phyloP scores from a whole-genome alignment of 2,797 vertebrate genomes.

The Typhlichthys subterraneus region DNA sequence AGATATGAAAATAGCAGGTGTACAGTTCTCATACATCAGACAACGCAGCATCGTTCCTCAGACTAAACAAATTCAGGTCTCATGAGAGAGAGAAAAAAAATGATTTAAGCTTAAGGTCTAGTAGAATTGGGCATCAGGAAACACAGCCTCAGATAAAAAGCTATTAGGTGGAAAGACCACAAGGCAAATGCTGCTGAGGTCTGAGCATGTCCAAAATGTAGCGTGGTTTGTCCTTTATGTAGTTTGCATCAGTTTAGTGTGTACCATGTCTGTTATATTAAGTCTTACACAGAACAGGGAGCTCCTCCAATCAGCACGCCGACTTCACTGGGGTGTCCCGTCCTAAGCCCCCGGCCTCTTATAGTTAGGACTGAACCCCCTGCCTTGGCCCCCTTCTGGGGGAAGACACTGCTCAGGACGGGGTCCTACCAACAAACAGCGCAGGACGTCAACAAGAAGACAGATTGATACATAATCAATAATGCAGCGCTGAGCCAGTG shows the following conservation, averaged over 20 bases:
- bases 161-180: too few relatives aligned
- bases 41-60: too few relatives aligned
- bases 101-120: too few relatives aligned
- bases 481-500: slow-evolving; percentile 25
- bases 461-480: slow-evolving; percentile 38
- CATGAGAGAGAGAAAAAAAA: too few relatives aligned
- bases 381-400: slow-evolving; percentile 87
- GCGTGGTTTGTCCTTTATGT: too few relatives aligned
- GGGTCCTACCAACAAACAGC: slow-evolving; percentile 79
- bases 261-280: background rate
- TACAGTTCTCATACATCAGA: too few relatives aligned
- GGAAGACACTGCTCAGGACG: slow-evolving; percentile 83
- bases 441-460: slow-evolving; percentile 8
- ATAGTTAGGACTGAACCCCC: slow-evolving; percentile 90
- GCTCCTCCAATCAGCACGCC: slow-evolving; percentile 87
- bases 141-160: too few relatives aligned
- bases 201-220: too few relatives aligned
- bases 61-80: too few relatives aligned
- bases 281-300: slow-evolving; percentile 84
- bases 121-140: too few relatives aligned
- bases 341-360: slow-evolving; percentile 84
- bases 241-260: background rate
- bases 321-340: slow-evolving; percentile 86
- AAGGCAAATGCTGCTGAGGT: too few relatives aligned
- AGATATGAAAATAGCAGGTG: background rate